Conservation (phyloP, 2,888 invertebrate genomes). For the Melangyna quadrimaculata region DNA sequence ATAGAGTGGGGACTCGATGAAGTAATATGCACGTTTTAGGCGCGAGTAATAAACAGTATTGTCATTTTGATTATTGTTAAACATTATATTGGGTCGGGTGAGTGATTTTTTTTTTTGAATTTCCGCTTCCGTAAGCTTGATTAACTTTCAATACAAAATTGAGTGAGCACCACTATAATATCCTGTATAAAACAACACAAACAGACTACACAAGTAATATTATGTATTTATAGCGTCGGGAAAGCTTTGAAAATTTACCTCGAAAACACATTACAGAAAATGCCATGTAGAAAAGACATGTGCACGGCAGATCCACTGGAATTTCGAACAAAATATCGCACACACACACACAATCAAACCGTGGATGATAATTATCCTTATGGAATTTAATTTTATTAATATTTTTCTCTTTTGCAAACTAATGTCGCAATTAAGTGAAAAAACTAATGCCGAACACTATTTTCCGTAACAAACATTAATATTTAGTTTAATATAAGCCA, state of each 20-base stretch:
- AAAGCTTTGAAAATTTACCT: conserved; percentile 55
- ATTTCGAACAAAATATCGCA: conserved; percentile 22
- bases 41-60: conserved; percentile 10
- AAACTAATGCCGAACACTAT: not conserved
- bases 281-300: conserved; percentile 56
- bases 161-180: conserved; percentile 48
- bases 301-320: conserved; percentile 47
- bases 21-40: conserved; percentile 55
- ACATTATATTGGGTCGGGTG: not conserved
- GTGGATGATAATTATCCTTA: conserved; percentile 13
- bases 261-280: conserved; percentile 60
- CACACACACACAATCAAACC: conserved; percentile 1
- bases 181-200: conserved; percentile 18
- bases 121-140: conserved; percentile 42
- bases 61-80: conserved; percentile 16
- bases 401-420: not conserved
- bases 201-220: not conserved
- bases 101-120: conserved; percentile 1
- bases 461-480: not conserved
- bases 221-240: not conserved
- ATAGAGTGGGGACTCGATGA: conserved; percentile 1
- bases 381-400: not conserved
- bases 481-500: not conserved
- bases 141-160: conserved; percentile 51
- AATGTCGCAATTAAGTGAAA: not conserved